Conservation (phyloP, 2,797 vertebrate species). For the Crypturellus tataupa region DNA sequence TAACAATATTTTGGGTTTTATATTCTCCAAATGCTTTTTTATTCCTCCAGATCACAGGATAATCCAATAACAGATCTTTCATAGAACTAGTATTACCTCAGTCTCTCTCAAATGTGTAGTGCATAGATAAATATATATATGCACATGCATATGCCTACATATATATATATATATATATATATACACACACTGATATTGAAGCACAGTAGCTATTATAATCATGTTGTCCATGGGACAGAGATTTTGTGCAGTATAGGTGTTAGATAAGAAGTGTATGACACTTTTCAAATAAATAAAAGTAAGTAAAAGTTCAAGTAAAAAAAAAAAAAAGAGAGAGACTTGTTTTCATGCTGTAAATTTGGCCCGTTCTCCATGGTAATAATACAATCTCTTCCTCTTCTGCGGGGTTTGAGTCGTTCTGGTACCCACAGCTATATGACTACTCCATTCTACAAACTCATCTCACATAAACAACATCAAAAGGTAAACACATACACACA, state of each 20-base stretch:
- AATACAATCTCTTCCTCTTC: not conserved
- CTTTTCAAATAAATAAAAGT: not conserved
- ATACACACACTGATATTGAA: not conserved
- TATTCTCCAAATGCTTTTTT: not conserved
- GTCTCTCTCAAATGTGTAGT: not conserved
- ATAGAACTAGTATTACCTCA: not conserved
- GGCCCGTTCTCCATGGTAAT: not conserved
- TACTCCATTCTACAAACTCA: not conserved
- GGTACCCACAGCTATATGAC: not conserved
- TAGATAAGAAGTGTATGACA: not conserved
- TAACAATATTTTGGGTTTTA: not conserved
- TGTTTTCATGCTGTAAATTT: not conserved
- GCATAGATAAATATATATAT: not conserved
- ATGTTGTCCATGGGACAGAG: not conserved
- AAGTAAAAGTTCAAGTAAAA: not conserved
- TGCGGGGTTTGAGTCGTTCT: not conserved
- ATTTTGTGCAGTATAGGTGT: not conserved
- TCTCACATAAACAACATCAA: not conserved
- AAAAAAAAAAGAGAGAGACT: not conserved
- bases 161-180: not conserved
- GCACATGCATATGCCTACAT: no score
- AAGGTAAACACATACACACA: not conserved
- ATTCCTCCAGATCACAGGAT: not conserved
- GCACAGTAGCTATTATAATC: not conserved
- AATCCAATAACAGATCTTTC: not conserved